These are phyloP conservation scores for Phenganax stokvisi DNA, from an alignment of 92 coral and sea anemone species.

Conservation along the genomic window DNA sequence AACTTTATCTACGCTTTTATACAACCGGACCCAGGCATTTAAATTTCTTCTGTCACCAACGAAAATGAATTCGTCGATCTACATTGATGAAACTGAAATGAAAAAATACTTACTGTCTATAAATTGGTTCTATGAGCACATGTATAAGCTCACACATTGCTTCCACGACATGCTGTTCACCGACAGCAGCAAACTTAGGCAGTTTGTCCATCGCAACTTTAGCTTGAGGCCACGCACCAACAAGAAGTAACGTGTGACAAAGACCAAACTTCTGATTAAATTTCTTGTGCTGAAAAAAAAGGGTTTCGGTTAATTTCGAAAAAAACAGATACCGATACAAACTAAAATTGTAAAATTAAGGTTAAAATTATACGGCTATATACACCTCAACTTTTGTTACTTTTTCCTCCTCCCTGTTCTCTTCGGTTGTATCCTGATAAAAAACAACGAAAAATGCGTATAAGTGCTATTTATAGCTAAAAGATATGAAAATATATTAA, in stretches of 20 bases:
- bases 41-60: no score
- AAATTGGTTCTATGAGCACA: conserved; percentile 86
- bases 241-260: conserved; percentile 83
- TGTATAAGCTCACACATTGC: conserved; percentile 90
- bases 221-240: conserved; percentile 88
- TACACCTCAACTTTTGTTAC: conserved; percentile 26
- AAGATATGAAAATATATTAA: not conserved
- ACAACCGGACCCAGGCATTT: no score
- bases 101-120: conserved; percentile 62
- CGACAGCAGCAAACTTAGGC: conserved; percentile 75
- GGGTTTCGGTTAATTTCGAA: not conserved
- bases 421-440: conserved; percentile 33
- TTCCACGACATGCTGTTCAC: conserved; percentile 65
- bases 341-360: no score
- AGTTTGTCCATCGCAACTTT: conserved; percentile 70
- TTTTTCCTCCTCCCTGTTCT: conserved; percentile 29
- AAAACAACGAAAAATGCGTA: not conserved
- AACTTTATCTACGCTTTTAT: no score
- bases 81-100: not conserved
- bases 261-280: conserved; percentile 91
- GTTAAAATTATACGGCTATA: not conserved
- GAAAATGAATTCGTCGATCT: not conserved
- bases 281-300: conserved; percentile 46
- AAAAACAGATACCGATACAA: no score
- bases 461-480: not conserved